Evolutionary conservation across 35 echinoderm and acorn worm genomes (phyloP).

Genomic region (Ophiothrix spiculata): DNA sequence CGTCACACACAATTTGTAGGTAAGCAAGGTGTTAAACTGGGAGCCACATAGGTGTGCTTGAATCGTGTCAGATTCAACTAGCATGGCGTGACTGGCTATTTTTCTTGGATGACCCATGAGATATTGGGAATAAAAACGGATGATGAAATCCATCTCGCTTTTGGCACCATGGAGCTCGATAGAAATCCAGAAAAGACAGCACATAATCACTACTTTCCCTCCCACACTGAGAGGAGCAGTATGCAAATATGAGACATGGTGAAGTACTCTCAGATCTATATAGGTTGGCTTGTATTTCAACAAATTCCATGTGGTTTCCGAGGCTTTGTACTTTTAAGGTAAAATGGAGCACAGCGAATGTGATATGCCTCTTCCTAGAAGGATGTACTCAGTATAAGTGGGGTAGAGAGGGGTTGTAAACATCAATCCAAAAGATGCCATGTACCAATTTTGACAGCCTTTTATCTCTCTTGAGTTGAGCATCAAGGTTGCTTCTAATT

Average conservation of each 20-base stretch:
- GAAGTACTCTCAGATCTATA: neutral
- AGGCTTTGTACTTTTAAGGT: neutral
- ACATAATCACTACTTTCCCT: neutral
- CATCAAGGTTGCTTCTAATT: no score
- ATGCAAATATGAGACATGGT: neutral
- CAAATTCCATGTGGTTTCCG: neutral
- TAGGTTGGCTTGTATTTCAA: neutral
- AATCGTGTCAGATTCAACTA: neutral
- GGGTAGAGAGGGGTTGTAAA: no score
- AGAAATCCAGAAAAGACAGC: neutral
- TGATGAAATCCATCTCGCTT: neutral
- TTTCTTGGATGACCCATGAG: neutral
- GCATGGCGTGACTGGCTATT: neutral
- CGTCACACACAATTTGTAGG: no score
- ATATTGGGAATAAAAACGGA: constrained; percentile 1
- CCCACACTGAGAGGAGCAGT: neutral
- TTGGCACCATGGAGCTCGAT: neutral
- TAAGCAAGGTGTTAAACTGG: neutral
- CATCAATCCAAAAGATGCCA: no score
- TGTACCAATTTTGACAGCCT: no score
- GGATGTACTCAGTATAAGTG: no score
- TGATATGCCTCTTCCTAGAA: no score
- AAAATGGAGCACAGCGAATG: no score
- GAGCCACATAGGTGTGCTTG: neutral
- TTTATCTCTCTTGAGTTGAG: no score